phyloP scores from a whole-genome alignment of 2,888 invertebrate species.

The Physocephala rufipes region DNA sequence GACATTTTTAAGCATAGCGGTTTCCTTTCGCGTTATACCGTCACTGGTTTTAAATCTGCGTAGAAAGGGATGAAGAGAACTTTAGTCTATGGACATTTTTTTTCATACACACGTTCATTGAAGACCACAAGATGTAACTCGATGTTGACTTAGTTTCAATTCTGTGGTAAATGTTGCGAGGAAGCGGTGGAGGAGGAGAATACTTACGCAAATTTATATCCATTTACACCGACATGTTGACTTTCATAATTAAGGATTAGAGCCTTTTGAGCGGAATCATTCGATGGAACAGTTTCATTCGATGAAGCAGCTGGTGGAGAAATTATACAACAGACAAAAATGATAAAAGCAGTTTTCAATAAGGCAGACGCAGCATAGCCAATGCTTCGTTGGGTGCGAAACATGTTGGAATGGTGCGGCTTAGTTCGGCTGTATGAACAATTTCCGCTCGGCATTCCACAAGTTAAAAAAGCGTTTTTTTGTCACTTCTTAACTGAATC shows the following conservation, averaged over 20 bases:
- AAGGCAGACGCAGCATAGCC: not conserved
- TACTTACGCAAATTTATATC: conserved; percentile 58
- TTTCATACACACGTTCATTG: too few species aligned
- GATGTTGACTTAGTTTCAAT: too few species aligned
- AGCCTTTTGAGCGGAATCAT: conserved; percentile 66
- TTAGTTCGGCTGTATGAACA: conserved; percentile 17
- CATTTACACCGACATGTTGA: conserved; percentile 63
- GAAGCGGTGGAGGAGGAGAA: too few species aligned
- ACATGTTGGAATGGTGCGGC: too few species aligned
- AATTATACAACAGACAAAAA: not conserved
- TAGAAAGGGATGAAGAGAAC: not conserved
- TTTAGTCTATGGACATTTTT: too few species aligned
- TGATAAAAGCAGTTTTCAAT: not conserved
- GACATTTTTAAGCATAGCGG: conserved; percentile 63
- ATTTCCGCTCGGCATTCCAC: conserved; percentile 22
- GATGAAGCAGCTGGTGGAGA: conserved; percentile 40
- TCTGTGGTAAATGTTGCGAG: too few species aligned
- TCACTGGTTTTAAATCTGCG: conserved; percentile 65
- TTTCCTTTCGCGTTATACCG: conserved; percentile 64
- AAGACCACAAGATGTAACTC: too few species aligned
- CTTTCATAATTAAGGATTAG: conserved; percentile 71
- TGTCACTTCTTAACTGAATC: conserved; percentile 35
- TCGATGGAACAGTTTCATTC: conserved; percentile 50
- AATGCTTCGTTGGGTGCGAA: too few species aligned
- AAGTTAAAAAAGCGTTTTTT: conserved; percentile 26